Conservation (phyloP, 2,888 invertebrate genomes). For the Leucoma salicis region DNA sequence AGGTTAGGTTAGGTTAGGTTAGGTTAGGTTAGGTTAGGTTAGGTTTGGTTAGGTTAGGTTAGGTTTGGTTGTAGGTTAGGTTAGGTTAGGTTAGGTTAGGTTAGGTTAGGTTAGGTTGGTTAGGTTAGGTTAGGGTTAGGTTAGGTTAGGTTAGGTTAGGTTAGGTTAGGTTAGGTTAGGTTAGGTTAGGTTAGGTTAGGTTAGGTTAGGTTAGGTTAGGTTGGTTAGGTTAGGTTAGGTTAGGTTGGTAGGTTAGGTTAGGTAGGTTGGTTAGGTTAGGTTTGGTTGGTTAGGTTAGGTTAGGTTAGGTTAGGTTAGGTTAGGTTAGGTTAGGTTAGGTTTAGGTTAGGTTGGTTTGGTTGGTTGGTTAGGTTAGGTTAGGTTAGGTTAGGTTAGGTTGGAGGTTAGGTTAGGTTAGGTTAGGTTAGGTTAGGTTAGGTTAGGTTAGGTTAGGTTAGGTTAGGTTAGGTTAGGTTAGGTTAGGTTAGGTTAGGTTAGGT, state of each 20-base stretch:
- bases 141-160: constrained; percentile 19
- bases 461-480: constrained; percentile 22
- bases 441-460: constrained; percentile 30
- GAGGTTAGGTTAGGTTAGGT: constrained; percentile 22
- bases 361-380: constrained; percentile 8
- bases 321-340: constrained; percentile 19
- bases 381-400: constrained; percentile 12
- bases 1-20: constrained; percentile 23
- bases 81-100: constrained; percentile 21
- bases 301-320: constrained; percentile 19
- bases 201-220: constrained; percentile 10
- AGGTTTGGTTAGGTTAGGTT: constrained; percentile 12
- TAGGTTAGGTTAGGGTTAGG: constrained; percentile 12
- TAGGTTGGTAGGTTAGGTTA: constrained; percentile 20
- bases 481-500: constrained; percentile 14
- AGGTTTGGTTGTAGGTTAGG: constrained; percentile 10
- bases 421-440: constrained; percentile 30
- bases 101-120: constrained; percentile 16
- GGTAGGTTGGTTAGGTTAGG: constrained; percentile 5
- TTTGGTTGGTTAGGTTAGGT: neutral
- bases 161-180: constrained; percentile 17
- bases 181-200: constrained; percentile 19
- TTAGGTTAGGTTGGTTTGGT: constrained; percentile 7
- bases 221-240: constrained; percentile 15
- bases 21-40: constrained; percentile 10